Evolutionary conservation across 2,797 vertebrate species (phyloP), one percentile per base, ranked within the genome.

Genomic region (Acanthopagrus latus): DNA sequence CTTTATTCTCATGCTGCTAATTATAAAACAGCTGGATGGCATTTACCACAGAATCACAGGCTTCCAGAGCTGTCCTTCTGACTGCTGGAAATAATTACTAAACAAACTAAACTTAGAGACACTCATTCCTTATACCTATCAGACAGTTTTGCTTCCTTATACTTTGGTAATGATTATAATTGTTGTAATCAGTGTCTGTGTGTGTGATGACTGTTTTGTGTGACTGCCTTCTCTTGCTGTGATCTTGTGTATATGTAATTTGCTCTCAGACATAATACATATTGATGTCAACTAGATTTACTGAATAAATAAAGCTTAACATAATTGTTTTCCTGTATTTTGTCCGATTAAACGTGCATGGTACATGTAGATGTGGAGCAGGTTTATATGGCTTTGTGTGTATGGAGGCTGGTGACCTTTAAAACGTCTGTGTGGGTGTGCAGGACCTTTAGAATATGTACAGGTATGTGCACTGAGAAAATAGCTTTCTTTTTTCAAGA

Each of bases 111-210:
- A 43, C 29, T 59, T 23, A 50, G n/a, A 41, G 23, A 38, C 13
- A 9, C 7, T 54, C 9, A 51, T 16, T 27, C n/a, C 0, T 14
- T 25, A 43, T 25, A 25, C 16, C 12, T 52, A 7, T 74, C n/a
- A 38, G 43, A 5, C 57, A 29, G 46, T 62, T 73, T 70, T 56
- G 23, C 50, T 48, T 69, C 60, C 33, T 62, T 43, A 23, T 69
- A 23, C 46, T 76, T 62, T 33, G 27, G 20, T 58, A 38, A 58
- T 55, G 38, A 50, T 27, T 48, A 23, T 43, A 65, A 58, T 74
- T 44, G 44, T 72, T 64, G 44, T 64, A 64, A 71, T 74, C 66
- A 55, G 55, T n/a, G 51, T 78, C 52, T 59, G 25, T 27, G 56
- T 48, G 41, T 66, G 64, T 54, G 64, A 38, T 75, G 48, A 56